Evolutionary conservation across 2,797 vertebrate genomes (phyloP).

Genomic region (Hippopotamyrus pictus): DNA sequence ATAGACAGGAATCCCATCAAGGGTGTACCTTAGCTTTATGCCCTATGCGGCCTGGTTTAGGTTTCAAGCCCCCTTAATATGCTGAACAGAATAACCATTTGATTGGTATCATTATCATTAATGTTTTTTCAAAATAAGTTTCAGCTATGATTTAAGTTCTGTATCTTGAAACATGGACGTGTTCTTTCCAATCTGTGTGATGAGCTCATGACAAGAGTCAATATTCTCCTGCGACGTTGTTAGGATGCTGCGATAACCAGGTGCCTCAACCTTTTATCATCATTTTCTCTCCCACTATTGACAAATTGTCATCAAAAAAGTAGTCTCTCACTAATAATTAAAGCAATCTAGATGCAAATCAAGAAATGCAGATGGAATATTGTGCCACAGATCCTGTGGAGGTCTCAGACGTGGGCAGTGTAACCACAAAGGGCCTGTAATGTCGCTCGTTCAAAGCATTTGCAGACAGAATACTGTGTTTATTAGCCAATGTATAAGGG

Average conservation of each 20-base stretch:
- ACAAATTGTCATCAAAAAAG: slow-evolving; percentile 61
- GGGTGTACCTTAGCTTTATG: background rate
- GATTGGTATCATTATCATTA: background rate
- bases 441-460: slow-evolving; percentile 12
- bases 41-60: background rate
- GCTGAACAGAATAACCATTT: background rate
- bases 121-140: background rate
- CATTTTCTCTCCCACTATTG: slow-evolving; percentile 65
- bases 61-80: background rate
- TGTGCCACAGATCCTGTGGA: slow-evolving; percentile 47
- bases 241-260: slow-evolving; percentile 50
- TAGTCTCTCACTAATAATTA: slow-evolving; percentile 74
- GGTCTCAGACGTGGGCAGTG: slow-evolving; percentile 24
- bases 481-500: background rate
- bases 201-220: background rate
- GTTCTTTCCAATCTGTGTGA: background rate
- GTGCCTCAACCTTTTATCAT: slow-evolving; percentile 59
- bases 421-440: slow-evolving; percentile 11
- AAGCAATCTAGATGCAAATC: slow-evolving; percentile 76
- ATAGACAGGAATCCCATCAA: background rate
- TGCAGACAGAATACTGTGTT: background rate
- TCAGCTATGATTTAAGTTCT: background rate
- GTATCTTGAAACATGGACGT: background rate
- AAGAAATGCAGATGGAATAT: slow-evolving; percentile 53
- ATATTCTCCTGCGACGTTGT: background rate